Evolutionary conservation across 2,113 vertebrate genomes (phyloP), one percentile per base, ranked within the genome.

Genomic region (Coptodon bakossiorum): DNA sequence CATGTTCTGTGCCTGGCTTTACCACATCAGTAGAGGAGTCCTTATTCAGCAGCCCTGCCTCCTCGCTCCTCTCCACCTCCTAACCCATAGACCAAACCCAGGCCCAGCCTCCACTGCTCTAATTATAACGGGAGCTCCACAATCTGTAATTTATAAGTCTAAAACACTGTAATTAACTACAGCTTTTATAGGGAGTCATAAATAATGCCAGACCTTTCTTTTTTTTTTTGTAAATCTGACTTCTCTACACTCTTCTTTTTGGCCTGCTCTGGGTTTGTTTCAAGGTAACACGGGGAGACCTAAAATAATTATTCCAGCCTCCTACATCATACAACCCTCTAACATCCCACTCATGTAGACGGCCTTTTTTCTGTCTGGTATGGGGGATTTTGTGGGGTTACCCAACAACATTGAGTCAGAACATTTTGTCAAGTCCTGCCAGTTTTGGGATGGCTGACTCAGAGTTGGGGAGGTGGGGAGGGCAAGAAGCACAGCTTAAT

Each of bases 61-160:
- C 89, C 84, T 36, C 27, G 45, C 91, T 91, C 89, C 81, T 91
- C 92, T 93, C 93, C 81, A 85, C 92, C 94, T 89, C 89, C 92
- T 63, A 88, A 90, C 93, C 91, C 81, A 88, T 87, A 91, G 87
- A 87, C 84, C 38, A 10, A 90, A 87, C 81, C 91, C 91, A 83
- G 87, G 81, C 93, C 85, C 78, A 34, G 93, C 95, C 91, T 95
- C 85, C 86, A 76, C 87, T 14, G 86, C 95, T 95, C 92, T 97
- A 97, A 97, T 96, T 97, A 96, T 96, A 96, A 93, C 93, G 80
- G 93, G 85, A 95, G 91, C 92, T 95, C 87, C 91, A 90, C 94
- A 94, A 97, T 96, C 96, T 97, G 95, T 96, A 96, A 97, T 97
- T 97, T 97, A 96, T 96, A 95, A 95, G 93, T 93, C 94, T 90